phyloP scores from a whole-genome alignment of 2,888 invertebrate species.

The Drosophila differens region DNA sequence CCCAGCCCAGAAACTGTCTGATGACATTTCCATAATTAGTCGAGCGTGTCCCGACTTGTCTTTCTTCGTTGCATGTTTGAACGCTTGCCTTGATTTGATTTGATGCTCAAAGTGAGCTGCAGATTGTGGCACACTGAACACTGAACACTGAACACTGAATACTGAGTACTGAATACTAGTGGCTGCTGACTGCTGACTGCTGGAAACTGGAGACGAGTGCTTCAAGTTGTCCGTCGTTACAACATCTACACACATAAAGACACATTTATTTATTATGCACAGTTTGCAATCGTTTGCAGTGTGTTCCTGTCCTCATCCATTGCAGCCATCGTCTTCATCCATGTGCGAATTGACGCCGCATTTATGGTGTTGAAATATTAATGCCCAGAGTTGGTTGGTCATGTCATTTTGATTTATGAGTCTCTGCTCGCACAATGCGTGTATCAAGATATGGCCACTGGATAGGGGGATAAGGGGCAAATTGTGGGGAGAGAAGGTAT shows the following conservation, averaged over 20 bases:
- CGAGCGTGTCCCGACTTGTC: conserved; percentile 72
- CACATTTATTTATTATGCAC: conserved; percentile 80
- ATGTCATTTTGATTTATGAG: conserved; percentile 79
- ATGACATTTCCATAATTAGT: conserved; percentile 82
- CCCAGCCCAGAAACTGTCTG: conserved; percentile 59
- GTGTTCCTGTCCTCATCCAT: conserved; percentile 48
- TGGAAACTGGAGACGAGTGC: conserved; percentile 12
- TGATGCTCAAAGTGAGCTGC: conserved; percentile 60
- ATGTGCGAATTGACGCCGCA: conserved; percentile 80
- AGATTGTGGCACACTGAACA: conserved; percentile 7
- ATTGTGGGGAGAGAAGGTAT: neutral
- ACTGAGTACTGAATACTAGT: conserved; percentile 1
- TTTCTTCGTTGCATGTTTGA: conserved; percentile 66
- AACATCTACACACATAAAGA: conserved; percentile 20
- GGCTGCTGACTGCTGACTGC: neutral
- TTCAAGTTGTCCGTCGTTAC: conserved; percentile 50
- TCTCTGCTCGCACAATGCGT: conserved; percentile 48
- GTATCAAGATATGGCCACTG: conserved; percentile 11
- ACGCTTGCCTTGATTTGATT: conserved; percentile 80
- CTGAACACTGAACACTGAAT: conserved; percentile 1
- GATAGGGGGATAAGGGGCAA: too few species aligned
- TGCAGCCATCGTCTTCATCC: conserved; percentile 42
- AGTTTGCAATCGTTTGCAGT: conserved; percentile 66
- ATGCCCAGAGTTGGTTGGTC: conserved; percentile 80
- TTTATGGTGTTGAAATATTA: conserved; percentile 83